A percentile compares a stretch with the other conserved stretches of the same genome.
Evolutionary conservation across 2,888 invertebrate species (phyloP).

Genomic region (Drosophila pseudotalamancana): DNA sequence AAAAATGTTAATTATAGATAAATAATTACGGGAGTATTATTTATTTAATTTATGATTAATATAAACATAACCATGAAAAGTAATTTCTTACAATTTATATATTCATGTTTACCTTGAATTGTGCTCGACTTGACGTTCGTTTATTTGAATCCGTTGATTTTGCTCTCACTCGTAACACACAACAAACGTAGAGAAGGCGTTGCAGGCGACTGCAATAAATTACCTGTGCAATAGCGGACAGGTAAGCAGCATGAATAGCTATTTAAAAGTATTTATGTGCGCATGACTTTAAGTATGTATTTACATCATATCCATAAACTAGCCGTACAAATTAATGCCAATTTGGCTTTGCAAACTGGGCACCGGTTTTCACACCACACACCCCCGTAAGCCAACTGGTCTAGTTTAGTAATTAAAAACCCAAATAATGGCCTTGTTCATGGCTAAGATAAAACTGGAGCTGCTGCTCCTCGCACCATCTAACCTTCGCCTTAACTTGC

Average conservation of each 20-base stretch:
- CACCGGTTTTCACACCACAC: constrained; percentile 14
- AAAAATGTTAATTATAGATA: neutral
- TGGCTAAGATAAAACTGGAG: constrained; percentile 2
- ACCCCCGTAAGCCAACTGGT: constrained; percentile 6
- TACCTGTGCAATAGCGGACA: constrained; percentile 30
- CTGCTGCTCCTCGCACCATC: neutral
- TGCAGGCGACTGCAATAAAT: constrained; percentile 42
- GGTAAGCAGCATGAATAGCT: constrained; percentile 3
- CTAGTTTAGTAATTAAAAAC: constrained; percentile 26
- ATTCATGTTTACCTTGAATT: constrained; percentile 15
- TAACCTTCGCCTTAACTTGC: constrained; percentile 62
- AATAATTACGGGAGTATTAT: neutral
- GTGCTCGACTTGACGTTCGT: neutral
- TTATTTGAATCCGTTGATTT: constrained; percentile 11
- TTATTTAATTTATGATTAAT: neutral
- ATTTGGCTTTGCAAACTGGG: constrained; percentile 18
- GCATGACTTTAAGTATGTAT: neutral
- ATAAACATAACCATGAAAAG: no score
- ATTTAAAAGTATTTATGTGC: neutral
- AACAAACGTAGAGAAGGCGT: constrained; percentile 53
- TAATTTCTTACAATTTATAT: no score
- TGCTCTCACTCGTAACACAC: constrained; percentile 37
- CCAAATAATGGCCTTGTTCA: constrained; percentile 35
- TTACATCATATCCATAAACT: constrained; percentile 1
- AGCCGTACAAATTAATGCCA: constrained; percentile 12